phyloP scores from a whole-genome alignment of 2,797 vertebrate species.

The Gymnopithys bicolor region DNA sequence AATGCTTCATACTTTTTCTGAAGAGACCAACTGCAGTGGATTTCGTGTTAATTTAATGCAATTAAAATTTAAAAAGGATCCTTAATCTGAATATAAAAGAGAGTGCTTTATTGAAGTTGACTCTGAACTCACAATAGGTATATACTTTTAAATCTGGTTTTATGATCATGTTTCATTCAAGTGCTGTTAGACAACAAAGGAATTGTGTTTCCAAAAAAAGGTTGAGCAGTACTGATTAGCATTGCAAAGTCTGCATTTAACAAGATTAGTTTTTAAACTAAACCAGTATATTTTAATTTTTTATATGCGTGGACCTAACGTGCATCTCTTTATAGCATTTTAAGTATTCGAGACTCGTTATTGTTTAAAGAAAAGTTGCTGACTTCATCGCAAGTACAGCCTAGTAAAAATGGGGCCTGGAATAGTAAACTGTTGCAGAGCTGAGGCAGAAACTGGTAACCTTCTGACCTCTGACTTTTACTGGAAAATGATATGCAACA shows the following conservation, averaged over 20 bases:
- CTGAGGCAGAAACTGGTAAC: constrained; percentile 77
- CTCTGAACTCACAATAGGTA: constrained; percentile 65
- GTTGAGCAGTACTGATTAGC: constrained; percentile 61
- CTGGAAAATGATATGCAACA: constrained; percentile 79
- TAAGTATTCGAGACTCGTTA: constrained; percentile 71
- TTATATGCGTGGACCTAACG: constrained; percentile 1
- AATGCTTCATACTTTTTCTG: constrained; percentile 27
- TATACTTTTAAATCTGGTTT: constrained; percentile 74
- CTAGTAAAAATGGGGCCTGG: constrained; percentile 75
- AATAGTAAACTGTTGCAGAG: constrained; percentile 76
- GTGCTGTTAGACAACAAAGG: constrained; percentile 71
- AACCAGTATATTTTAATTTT: constrained; percentile 59
- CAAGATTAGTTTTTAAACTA: constrained; percentile 65
- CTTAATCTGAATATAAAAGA: constrained; percentile 73
- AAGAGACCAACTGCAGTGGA: constrained; percentile 35
- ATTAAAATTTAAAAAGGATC: constrained; percentile 68
- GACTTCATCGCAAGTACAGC: constrained; percentile 74
- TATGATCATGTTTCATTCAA: constrained; percentile 74
- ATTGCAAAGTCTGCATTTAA: constrained; percentile 60
- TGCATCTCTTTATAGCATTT: constrained; percentile 68
- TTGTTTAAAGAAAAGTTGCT: constrained; percentile 78
- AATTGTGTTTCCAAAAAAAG: constrained; percentile 67
- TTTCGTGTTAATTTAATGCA: constrained; percentile 71
- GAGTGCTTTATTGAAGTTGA: constrained; percentile 59
- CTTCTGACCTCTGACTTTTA: constrained; percentile 81